phyloP scores from a whole-genome alignment of 2,113 vertebrate genomes.

The Xiphophorus hellerii region DNA sequence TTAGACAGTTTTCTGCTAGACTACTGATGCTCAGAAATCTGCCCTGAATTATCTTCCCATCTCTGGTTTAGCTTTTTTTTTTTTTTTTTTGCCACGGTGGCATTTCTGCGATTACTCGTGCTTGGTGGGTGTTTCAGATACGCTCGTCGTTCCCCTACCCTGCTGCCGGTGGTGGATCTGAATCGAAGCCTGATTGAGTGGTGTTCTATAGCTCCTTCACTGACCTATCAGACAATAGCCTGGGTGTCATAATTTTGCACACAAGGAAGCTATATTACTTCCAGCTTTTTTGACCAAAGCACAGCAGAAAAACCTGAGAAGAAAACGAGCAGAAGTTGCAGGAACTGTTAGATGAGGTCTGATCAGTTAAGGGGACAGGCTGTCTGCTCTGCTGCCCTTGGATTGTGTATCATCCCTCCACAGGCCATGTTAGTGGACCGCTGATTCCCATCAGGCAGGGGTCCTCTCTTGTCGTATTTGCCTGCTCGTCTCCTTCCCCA shows the following conservation, averaged over 20 bases:
- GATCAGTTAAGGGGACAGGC: conserved; percentile 45
- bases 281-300: conserved; percentile 10
- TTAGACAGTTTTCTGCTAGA: conserved; percentile 62
- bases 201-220: conserved; percentile 75
- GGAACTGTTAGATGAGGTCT: conserved; percentile 34
- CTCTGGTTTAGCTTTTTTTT: conserved; percentile 74
- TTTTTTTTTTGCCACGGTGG: conserved; percentile 75
- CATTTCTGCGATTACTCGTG: conserved; percentile 72
- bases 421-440: conserved; percentile 53
- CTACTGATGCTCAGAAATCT: conserved; percentile 68
- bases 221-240: conserved; percentile 63
- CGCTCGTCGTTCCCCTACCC: conserved; percentile 33
- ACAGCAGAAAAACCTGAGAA: conserved; percentile 9
- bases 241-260: conserved; percentile 45
- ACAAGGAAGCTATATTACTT: conserved; percentile 13
- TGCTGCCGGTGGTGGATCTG: conserved; percentile 52
- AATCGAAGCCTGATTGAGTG: conserved; percentile 80
- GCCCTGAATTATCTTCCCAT: conserved; percentile 73
- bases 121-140: conserved; percentile 65
- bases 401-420: conserved; percentile 54
- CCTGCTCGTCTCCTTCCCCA: conserved; percentile 56
- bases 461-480: conserved; percentile 53
- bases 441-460: conserved; percentile 72
- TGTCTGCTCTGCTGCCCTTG: conserved; percentile 59
- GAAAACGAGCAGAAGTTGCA: conserved; percentile 27